Base-by-base conservation (phyloP, 2,797 vertebrate genomes). In the Okamejei kenojei region DNA sequence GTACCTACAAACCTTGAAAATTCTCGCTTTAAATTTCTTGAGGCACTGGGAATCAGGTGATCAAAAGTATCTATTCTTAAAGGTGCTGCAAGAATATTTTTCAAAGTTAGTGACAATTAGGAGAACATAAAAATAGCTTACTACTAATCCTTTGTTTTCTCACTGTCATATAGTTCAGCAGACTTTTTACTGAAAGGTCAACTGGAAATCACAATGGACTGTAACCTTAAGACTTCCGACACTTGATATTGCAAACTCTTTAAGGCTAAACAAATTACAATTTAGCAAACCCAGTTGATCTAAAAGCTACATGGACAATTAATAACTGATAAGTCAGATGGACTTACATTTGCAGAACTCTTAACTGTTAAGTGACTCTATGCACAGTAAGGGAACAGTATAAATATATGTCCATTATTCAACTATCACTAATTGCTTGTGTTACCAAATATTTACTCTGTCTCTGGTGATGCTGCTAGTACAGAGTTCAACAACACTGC, bases 391-490 rank as follows among this genome's bases (percentile, higher is more conserved):
- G 54, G 23, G 35, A 73, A 91, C 35, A 45, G 26, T 54, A 7
- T n/a, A 45, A 45, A 74, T 91, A 74, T 74, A 23, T 92, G 35
- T 35, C 26, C 23, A 26, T 74, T 91, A 74, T 91, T 76, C 71
- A 92, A 38, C 26, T 76, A 54, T 76, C 26, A 58, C 38, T 58
- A 45, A 92, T 92, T 92, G 35, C 73, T 91, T 74, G n/a, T 9
- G 38, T 92, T 76, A 92, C n/a, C 90, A 92, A 92, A 76, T 92
- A 92, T 74, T 76, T 35, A 76, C 32, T 29, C 1, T 15, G 71
- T n/a, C 35, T 35, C 54, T 63, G 82, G 38, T 76, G 26, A 76
- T 58, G 38, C 45, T 76, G 65, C 65, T n/a, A 54, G 45, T 90
- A 35, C 65, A 90, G 32, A 90, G 19, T 71, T 90, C 65, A 91